These are phyloP conservation scores for Mormyrus iriodes DNA, from an alignment of 2,113 vertebrate genomes.

Conservation along the genomic window DNA sequence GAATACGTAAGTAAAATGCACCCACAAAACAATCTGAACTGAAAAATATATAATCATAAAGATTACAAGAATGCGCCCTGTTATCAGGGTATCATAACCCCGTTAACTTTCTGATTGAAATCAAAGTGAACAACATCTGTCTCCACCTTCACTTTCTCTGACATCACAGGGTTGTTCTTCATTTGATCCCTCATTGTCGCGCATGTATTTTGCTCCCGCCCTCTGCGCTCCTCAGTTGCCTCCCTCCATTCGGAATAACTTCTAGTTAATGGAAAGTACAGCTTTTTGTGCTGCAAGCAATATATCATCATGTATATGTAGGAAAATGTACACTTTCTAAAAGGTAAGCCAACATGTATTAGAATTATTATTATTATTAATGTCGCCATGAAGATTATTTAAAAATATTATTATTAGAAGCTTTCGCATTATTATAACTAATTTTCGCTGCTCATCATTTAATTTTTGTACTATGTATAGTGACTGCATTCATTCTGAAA, in stretches of 20 bases:
- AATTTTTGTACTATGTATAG: neutral
- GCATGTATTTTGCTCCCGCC: neutral
- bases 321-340: neutral
- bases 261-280: neutral
- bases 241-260: neutral
- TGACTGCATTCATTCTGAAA: neutral
- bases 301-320: neutral
- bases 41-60: neutral
- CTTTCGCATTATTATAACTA: neutral
- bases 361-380: neutral
- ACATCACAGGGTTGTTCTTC: neutral
- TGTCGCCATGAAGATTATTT: neutral
- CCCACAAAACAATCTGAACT: neutral
- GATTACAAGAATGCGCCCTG: neutral
- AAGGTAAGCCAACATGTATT: neutral
- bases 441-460: neutral
- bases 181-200: neutral
- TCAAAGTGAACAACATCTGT: neutral
- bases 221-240: neutral
- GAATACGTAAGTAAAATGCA: neutral
- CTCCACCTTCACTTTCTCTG: neutral
- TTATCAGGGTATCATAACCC: neutral
- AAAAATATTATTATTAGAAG: neutral
- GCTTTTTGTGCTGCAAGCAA: neutral
- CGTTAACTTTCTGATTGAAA: neutral